phyloP scores from a whole-genome alignment of 1,140 invertebrate genomes.

The Lasioglossum baleicum region DNA sequence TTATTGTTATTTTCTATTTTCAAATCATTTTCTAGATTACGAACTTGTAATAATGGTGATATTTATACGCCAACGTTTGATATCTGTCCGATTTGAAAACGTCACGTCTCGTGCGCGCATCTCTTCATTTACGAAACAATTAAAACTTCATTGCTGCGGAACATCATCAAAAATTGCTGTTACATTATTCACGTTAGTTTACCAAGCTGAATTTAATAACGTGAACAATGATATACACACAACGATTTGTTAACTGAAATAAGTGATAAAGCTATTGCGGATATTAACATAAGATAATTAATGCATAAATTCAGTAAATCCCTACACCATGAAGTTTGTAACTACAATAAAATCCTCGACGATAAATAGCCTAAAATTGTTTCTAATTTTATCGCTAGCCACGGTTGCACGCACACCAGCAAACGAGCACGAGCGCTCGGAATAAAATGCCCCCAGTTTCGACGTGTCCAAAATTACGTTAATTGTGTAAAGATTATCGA shows the following conservation, averaged over 20 bases:
- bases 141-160: not conserved
- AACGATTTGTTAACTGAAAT: not conserved
- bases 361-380: no score
- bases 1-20: no score
- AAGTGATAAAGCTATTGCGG: not conserved
- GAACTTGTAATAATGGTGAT: no score
- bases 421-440: not conserved
- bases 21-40: no score
- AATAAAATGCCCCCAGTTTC: not conserved
- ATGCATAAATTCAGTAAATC: not conserved
- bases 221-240: not conserved
- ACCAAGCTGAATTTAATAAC: not conserved
- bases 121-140: not conserved
- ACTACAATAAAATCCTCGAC: no score
- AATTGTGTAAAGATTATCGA: not conserved
- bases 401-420: not conserved
- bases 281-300: not conserved
- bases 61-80: no score
- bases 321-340: no score
- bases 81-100: not conserved
- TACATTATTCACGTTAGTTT: not conserved
- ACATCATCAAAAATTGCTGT: not conserved
- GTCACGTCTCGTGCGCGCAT: not conserved
- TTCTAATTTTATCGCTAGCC: not conserved
- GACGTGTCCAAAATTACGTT: not conserved